Evolutionary conservation across 1,140 invertebrate species (phyloP).

Genomic region (Drosophila pruinosa): DNA sequence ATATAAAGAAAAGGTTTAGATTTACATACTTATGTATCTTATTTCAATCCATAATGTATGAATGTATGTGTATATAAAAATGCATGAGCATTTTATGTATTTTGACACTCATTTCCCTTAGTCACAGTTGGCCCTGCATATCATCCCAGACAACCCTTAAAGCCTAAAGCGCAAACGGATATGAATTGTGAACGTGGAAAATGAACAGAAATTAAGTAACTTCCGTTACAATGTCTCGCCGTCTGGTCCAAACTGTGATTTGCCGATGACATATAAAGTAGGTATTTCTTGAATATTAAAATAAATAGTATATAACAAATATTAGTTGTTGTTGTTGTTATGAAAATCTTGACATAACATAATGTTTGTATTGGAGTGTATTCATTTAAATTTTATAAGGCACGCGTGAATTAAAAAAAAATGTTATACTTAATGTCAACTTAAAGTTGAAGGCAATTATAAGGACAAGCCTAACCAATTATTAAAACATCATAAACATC

Average conservation of each 20-base stretch:
- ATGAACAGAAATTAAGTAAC: conserved; percentile 78
- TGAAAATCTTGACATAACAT: not conserved
- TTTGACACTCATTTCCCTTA: conserved; percentile 36
- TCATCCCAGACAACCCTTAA: conserved; percentile 38
- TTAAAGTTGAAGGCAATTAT: too few species aligned
- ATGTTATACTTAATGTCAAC: too few species aligned
- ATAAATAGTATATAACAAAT: not conserved
- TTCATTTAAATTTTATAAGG: too few species aligned
- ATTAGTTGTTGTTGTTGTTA: not conserved
- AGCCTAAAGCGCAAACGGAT: conserved; percentile 57
- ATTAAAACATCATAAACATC: too few species aligned
- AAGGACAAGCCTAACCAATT: too few species aligned
- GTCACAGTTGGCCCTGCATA: conserved; percentile 11
- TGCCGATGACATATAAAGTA: conserved; percentile 22
- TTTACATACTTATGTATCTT: too few species aligned
- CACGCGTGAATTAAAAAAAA: too few species aligned
- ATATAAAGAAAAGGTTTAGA: too few species aligned
- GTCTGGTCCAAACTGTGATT: conserved; percentile 71
- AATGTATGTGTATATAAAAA: too few species aligned
- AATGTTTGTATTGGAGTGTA: too few species aligned
- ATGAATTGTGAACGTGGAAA: conserved; percentile 75
- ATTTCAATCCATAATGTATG: too few species aligned
- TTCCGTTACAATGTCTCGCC: conserved; percentile 76
- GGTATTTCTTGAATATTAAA: not conserved
- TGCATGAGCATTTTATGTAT: not conserved